Evolutionary conservation across 1,140 invertebrate species (phyloP).

Genomic region (Leptopilina clavipes): DNA sequence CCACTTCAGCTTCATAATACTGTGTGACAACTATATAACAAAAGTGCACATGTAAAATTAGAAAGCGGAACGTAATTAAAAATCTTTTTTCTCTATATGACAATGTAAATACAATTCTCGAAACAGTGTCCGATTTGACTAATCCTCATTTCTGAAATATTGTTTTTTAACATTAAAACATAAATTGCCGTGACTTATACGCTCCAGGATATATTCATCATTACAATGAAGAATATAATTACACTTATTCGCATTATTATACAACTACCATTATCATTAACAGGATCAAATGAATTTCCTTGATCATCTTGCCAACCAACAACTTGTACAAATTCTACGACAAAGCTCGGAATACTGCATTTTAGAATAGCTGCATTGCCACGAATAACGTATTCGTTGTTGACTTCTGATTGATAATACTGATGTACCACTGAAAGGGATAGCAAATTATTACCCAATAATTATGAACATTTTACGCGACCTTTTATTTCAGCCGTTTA

Average conservation of each 20-base stretch:
- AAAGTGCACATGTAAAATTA: slow-evolving; percentile 39
- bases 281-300: slow-evolving; percentile 80
- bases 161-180: background rate
- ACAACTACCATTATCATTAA: slow-evolving; percentile 67
- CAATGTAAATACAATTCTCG: too few species aligned
- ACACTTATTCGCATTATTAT: slow-evolving; percentile 17
- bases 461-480: background rate
- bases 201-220: background rate
- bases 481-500: background rate
- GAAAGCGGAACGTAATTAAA: slow-evolving; percentile 35
- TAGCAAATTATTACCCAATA: background rate
- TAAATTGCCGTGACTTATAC: background rate
- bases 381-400: slow-evolving; percentile 94
- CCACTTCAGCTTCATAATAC: slow-evolving; percentile 92
- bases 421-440: slow-evolving; percentile 86
- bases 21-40: slow-evolving; percentile 86
- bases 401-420: slow-evolving; percentile 91
- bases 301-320: slow-evolving; percentile 90
- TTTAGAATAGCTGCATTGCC: slow-evolving; percentile 95
- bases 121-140: background rate
- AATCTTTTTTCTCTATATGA: background rate
- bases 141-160: background rate
- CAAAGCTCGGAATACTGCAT: slow-evolving; percentile 94
- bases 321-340: slow-evolving; percentile 92
- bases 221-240: background rate